Conservation (phyloP, 2,888 invertebrate genomes). For the Heliothis peltigera region DNA sequence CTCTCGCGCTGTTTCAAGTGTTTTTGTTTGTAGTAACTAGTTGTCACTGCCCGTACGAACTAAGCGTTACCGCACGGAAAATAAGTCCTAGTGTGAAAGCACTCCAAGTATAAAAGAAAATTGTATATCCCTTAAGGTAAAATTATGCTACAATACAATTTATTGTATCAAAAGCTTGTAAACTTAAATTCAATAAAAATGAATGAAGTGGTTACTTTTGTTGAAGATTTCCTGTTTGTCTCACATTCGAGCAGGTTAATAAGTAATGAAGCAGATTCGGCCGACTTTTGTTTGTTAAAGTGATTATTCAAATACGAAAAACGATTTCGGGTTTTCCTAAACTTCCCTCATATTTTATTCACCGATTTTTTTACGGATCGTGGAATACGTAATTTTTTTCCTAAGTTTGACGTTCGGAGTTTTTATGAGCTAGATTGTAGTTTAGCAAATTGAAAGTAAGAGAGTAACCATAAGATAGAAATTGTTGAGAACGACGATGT, state of each 20-base stretch:
- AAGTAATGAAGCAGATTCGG: conserved; percentile 87
- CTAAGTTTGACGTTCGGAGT: conserved; percentile 71
- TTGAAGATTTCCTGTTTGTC: conserved; percentile 71
- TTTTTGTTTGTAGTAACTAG: too few species aligned
- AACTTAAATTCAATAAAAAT: conserved; percentile 57
- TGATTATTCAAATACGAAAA: conserved; percentile 90
- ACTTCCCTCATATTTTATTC: conserved; percentile 89
- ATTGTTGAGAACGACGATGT: conserved; percentile 29
- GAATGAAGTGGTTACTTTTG: conserved; percentile 45
- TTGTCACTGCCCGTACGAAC: too few species aligned
- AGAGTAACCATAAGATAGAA: conserved; percentile 35
- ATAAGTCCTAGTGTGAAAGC: too few species aligned
- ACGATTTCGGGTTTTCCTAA: conserved; percentile 87
- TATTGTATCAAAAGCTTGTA: conserved; percentile 29
- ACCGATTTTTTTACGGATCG: conserved; percentile 85
- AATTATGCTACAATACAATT: too few species aligned
- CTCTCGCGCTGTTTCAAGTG: too few species aligned
- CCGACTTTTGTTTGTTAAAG: conserved; percentile 88
- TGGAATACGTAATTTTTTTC: conserved; percentile 83
- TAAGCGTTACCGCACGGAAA: too few species aligned
- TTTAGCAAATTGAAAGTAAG: conserved; percentile 51
- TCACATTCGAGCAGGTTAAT: conserved; percentile 84
- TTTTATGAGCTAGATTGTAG: conserved; percentile 60
- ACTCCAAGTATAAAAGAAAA: too few species aligned
- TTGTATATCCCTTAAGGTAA: too few species aligned